Percentiles rank a stretch among this genome's conserved stretches.
phyloP scores from a whole-genome alignment of 2,113 vertebrate species.

The Bufo bufo region DNA sequence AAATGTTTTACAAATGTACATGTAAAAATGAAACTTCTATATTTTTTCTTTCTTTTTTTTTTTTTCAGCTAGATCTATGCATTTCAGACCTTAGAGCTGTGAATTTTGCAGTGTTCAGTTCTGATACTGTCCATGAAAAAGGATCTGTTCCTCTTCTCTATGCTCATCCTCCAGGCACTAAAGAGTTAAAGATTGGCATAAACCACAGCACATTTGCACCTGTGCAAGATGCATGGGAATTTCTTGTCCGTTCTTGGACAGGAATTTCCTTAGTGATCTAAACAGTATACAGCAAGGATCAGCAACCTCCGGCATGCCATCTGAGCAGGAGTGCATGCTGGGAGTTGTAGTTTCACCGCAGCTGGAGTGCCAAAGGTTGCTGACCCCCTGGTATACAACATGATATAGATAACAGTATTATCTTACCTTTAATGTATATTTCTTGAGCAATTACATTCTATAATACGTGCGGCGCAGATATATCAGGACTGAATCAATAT shows the following conservation, averaged over 20 bases:
- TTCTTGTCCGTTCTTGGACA: background rate
- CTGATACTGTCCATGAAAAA: conserved; percentile 5
- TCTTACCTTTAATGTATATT: background rate
- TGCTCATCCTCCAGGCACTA: conserved; percentile 37
- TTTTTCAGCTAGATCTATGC: conserved; percentile 71
- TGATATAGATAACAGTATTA: background rate
- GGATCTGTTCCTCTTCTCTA: background rate
- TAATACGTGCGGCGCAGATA: background rate
- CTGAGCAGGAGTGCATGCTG: too few species aligned
- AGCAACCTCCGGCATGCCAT: too few species aligned
- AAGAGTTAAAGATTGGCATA: conserved; percentile 10
- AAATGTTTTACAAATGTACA: conserved; percentile 20
- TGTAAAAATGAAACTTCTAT: conserved; percentile 1
- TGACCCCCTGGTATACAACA: background rate
- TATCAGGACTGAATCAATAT: background rate
- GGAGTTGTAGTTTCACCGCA: too few species aligned
- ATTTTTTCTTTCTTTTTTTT: conserved; percentile 1
- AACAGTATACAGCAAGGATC: background rate
- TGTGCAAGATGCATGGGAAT: background rate
- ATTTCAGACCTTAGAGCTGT: conserved; percentile 78
- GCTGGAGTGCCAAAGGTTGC: too few species aligned
- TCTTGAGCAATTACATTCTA: background rate
- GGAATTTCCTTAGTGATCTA: background rate
- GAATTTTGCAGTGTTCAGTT: conserved; percentile 62
- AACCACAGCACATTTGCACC: background rate